Conservation (phyloP, 2,888 invertebrate species). For the Perithous albicinctus region DNA sequence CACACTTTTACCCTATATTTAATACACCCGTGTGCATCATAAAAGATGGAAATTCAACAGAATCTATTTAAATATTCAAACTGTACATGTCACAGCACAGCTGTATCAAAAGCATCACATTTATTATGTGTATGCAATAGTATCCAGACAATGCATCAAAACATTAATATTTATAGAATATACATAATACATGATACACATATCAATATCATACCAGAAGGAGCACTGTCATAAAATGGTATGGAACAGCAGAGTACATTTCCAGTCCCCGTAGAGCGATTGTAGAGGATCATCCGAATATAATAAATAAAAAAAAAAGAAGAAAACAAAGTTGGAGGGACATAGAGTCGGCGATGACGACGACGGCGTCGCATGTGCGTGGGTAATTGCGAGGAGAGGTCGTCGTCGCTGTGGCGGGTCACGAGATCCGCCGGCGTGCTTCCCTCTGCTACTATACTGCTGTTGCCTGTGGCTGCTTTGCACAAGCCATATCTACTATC, state of each 20-base stretch:
- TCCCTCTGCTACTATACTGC: neutral
- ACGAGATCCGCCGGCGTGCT: constrained; percentile 39
- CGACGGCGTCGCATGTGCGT: constrained; percentile 42
- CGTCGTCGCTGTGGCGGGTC: constrained; percentile 50
- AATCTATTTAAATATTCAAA: constrained; percentile 3
- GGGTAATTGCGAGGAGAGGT: constrained; percentile 46
- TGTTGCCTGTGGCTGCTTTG: constrained; percentile 28
- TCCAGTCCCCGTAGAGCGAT: neutral
- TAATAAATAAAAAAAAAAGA: constrained; percentile 2
- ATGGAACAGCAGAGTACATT: neutral
- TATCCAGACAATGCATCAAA: neutral
- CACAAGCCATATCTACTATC: constrained; percentile 43
- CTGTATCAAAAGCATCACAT: neutral
- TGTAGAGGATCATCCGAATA: neutral
- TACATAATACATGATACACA: constrained; percentile 6
- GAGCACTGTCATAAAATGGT: no score
- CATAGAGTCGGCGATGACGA: constrained; percentile 4
- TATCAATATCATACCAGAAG: neutral
- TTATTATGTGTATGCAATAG: neutral
- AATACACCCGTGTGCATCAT: no score
- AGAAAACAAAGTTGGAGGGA: neutral
- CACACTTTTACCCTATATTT: no score
- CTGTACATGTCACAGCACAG: neutral
- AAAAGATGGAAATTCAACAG: neutral
- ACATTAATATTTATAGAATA: constrained; percentile 6